Evolutionary conservation across 2,797 vertebrate genomes (phyloP).

Genomic region (Neopelma chrysocephalum): DNA sequence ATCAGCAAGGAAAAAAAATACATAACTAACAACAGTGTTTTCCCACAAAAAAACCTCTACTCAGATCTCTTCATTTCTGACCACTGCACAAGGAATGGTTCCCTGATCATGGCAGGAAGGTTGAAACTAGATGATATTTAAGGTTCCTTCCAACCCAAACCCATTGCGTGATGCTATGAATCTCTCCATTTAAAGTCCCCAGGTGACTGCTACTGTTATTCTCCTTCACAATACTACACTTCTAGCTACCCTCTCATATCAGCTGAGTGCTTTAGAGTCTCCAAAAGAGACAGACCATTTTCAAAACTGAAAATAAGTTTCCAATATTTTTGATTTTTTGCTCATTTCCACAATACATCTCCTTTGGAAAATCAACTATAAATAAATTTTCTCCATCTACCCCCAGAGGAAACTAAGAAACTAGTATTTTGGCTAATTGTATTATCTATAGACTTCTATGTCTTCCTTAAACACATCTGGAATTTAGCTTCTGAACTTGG

Average conservation of each 20-base stretch:
- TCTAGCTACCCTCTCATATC: background rate
- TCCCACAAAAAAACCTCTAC: background rate
- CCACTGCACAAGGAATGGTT: background rate
- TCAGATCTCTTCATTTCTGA: background rate
- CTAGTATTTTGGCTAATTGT: background rate
- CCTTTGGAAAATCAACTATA: background rate
- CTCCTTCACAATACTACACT: background rate
- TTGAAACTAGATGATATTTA: background rate
- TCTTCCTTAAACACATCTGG: background rate
- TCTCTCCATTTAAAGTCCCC: background rate
- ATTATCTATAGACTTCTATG: background rate
- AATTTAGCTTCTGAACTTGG: background rate
- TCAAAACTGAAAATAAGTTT: background rate
- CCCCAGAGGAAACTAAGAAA: background rate
- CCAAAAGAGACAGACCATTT: background rate
- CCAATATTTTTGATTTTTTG: background rate
- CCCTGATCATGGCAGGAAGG: rapidly evolving
- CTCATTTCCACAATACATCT: background rate
- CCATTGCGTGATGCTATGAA: background rate
- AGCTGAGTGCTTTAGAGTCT: background rate
- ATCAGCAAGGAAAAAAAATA: background rate
- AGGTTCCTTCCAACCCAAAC: background rate
- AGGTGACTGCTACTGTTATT: background rate
- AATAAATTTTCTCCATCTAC: background rate
- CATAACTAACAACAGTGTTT: background rate